A percentile compares a stretch with the other conserved stretches of the same genome.
Evolutionary conservation across 2,113 vertebrate genomes (phyloP).

Genomic region (Mustela nigripes): DNA sequence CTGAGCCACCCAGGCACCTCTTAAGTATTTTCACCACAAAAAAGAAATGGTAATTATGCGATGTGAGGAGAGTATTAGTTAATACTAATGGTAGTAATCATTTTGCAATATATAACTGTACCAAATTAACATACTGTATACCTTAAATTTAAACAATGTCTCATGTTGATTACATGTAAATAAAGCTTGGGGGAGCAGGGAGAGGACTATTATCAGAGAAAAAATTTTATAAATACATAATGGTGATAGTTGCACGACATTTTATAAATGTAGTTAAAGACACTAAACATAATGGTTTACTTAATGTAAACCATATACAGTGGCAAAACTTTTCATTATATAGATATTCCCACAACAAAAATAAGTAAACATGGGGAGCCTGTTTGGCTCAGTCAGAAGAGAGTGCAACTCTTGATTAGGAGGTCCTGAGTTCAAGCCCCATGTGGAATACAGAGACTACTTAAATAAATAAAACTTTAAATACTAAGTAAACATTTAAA

Average conservation of each 20-base stretch:
- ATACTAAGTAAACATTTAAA: neutral
- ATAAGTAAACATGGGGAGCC: neutral
- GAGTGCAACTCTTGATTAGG: neutral
- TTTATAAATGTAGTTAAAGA: neutral
- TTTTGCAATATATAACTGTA: neutral
- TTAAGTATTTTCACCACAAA: neutral
- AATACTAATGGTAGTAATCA: neutral
- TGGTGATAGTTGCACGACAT: neutral
- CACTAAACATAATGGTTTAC: neutral
- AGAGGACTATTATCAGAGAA: neutral
- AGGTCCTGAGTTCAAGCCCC: neutral
- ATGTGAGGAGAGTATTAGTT: neutral
- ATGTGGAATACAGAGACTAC: neutral
- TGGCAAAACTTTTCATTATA: neutral
- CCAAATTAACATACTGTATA: neutral
- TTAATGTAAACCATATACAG: neutral
- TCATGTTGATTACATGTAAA: neutral
- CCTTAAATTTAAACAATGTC: neutral
- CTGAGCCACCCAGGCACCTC: too few species aligned
- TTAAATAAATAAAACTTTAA: neutral
- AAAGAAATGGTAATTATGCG: neutral
- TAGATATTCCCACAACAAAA: neutral
- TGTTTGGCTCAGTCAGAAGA: neutral
- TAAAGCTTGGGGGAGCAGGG: neutral
- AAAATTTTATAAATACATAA: neutral